A percentile compares a stretch with the other conserved stretches of the same genome.
Conservation (phyloP, 2,113 vertebrate genomes). For the Thalassarche chlororhynchos region DNA sequence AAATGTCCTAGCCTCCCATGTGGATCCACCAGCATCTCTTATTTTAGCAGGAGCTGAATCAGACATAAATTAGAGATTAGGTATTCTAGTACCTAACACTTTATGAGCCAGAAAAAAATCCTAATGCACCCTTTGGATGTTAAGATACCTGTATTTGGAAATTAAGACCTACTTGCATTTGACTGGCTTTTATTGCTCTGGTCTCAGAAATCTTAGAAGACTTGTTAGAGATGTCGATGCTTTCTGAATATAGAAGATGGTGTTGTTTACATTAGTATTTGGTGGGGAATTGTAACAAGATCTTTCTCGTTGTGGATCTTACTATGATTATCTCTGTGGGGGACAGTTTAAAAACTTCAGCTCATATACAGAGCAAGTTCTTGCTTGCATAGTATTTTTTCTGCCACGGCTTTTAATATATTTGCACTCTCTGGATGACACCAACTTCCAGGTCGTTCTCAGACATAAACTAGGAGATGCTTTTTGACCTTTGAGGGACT, state of each 20-base stretch:
- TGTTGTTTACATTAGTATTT: conserved; percentile 25
- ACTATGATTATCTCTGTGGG: conserved; percentile 1
- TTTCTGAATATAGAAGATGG: conserved; percentile 32
- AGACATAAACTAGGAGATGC: background rate
- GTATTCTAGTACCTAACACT: background rate
- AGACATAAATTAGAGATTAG: background rate
- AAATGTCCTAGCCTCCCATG: background rate
- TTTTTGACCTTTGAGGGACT: background rate
- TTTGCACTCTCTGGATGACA: background rate
- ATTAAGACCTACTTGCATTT: background rate
- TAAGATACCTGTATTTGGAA: background rate
- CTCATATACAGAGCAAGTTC: background rate
- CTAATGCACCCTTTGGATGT: background rate
- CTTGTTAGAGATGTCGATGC: background rate
- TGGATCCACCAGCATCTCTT: background rate
- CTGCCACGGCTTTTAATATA: background rate
- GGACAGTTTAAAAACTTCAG: background rate
- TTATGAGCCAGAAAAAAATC: background rate
- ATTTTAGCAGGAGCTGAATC: background rate
- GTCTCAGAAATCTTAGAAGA: background rate
- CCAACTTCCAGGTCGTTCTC: background rate
- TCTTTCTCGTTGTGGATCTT: background rate
- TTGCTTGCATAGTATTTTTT: background rate
- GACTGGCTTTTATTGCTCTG: background rate
- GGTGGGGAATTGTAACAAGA: background rate